Percentiles rank a stretch among this genome's conserved stretches.
Conservation (phyloP, 2,888 invertebrate species). For the Cyclophora albipunctata region DNA sequence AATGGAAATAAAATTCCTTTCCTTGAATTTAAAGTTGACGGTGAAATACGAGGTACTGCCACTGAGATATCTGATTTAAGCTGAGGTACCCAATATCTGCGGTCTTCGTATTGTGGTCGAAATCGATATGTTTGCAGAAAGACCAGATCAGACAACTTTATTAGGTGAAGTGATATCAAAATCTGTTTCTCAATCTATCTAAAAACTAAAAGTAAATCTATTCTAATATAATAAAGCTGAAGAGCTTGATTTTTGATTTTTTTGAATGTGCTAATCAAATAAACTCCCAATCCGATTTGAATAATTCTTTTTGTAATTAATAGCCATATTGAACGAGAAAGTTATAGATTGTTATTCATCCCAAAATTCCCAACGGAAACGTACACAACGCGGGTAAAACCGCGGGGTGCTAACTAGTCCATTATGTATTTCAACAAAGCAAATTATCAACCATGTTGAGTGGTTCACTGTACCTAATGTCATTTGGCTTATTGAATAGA, state of each 20-base stretch:
- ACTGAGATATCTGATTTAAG: constrained; percentile 3
- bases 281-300: too few species aligned
- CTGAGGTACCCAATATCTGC: constrained; percentile 2
- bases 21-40: background rate
- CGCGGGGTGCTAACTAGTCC: too few species aligned
- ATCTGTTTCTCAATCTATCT: constrained; percentile 21
- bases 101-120: constrained; percentile 7
- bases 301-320: too few species aligned
- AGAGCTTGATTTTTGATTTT: too few species aligned
- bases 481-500: constrained; percentile 1
- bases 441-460: background rate
- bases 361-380: too few species aligned
- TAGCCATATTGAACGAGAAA: too few species aligned
- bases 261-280: too few species aligned
- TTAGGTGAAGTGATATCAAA: constrained; percentile 18
- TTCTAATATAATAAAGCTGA: too few species aligned
- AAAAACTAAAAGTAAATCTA: constrained; percentile 30
- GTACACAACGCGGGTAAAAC: too few species aligned
- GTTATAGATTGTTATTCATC: too few species aligned
- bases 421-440: too few species aligned
- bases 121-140: constrained; percentile 18
- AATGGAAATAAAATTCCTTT: constrained; percentile 2
- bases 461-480: background rate
- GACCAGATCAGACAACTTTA: constrained; percentile 13
- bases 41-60: background rate